A percentile compares a stretch with the other conserved stretches of the same genome.
phyloP scores from a whole-genome alignment of 2,797 vertebrate genomes.

The Hephaestus fuliginosus region DNA sequence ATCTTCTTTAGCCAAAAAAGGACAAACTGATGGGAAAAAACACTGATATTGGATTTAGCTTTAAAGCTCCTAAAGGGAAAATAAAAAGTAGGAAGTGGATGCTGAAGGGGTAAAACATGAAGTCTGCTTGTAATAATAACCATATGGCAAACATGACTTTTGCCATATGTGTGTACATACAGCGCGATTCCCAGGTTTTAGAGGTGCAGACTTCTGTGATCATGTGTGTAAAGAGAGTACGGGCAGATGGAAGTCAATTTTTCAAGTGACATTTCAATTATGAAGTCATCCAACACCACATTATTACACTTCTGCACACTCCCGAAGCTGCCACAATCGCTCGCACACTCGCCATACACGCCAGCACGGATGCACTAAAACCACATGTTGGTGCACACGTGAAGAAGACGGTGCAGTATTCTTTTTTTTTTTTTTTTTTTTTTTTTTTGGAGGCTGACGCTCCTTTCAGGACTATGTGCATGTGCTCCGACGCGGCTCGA shows the following conservation, averaged over 20 bases:
- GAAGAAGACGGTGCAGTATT: not conserved
- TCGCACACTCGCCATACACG: conserved; percentile 11
- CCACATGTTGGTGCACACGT: conserved; percentile 29
- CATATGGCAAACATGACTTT: conserved; percentile 25
- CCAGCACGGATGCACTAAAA: conserved; percentile 18
- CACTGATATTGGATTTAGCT: conserved; percentile 1
- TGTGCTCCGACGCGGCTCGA: conserved; percentile 38
- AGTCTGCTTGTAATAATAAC: conserved; percentile 27
- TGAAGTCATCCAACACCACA: conserved; percentile 33
- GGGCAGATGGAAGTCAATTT: conserved; percentile 28
- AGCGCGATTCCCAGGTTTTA: not conserved
- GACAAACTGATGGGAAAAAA: not conserved
- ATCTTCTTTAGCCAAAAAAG: not conserved
- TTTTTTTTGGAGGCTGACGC: not conserved
- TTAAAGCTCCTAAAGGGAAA: not conserved
- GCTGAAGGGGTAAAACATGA: conserved; percentile 21
- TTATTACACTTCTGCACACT: conserved; percentile 39
- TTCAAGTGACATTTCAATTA: conserved; percentile 42
- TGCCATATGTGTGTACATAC: conserved; percentile 11
- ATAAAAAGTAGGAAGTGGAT: not conserved
- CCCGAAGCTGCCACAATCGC: conserved; percentile 29
- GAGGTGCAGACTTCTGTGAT: not conserved
- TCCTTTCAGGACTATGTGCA: conserved; percentile 36
- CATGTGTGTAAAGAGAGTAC: conserved; percentile 6
- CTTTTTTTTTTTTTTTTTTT: not conserved